Conservation (phyloP, 2,113 vertebrate species). For the Anser brachyrhynchus region DNA sequence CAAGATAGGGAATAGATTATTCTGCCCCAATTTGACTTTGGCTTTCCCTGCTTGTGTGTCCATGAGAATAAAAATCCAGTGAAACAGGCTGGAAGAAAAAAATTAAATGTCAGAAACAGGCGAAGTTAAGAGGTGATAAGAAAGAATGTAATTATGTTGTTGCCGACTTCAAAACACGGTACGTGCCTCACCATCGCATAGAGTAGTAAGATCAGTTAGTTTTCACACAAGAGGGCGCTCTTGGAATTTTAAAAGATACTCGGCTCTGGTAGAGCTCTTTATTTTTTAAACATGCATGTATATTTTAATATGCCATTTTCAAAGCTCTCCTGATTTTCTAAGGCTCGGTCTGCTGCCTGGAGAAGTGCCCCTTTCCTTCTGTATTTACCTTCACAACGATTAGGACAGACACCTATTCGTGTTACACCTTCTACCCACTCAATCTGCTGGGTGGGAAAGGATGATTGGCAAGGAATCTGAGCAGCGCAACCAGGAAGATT, state of each 20-base stretch:
- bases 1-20: conserved; percentile 13
- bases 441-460: not conserved
- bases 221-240: conserved; percentile 75
- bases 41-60: not conserved
- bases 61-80: not conserved
- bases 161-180: not conserved
- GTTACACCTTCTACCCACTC: not conserved
- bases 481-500: not conserved
- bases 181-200: accelerated
- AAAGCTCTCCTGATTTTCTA: not conserved
- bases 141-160: not conserved
- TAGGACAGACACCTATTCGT: not conserved
- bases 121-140: not conserved
- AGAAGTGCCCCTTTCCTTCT: not conserved
- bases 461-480: not conserved
- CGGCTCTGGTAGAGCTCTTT: not conserved
- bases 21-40: conserved; percentile 8
- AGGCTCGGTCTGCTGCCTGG: not conserved
- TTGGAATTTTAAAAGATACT: conserved; percentile 52
- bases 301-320: not conserved
- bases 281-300: not conserved
- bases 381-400: not conserved
- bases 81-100: not conserved
- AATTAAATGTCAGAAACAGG: not conserved
- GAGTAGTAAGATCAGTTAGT: not conserved